Base-by-base conservation (phyloP, 2,888 invertebrate species). In the Axea sp. region DNA sequence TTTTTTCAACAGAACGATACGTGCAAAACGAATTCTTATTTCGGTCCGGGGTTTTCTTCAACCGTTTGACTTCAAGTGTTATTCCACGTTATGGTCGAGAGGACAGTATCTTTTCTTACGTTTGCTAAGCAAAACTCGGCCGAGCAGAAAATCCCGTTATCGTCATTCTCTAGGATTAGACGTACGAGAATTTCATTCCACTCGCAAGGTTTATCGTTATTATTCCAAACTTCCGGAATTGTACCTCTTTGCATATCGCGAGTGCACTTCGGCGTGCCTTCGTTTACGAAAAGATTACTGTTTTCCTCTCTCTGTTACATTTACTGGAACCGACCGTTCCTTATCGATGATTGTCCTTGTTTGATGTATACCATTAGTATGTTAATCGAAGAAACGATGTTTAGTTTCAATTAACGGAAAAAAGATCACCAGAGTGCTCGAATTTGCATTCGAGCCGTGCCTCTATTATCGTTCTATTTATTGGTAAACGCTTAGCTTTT, bases 131-230 rank as follows among this genome's bases (percentile, higher is more conserved):
- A 51, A 53, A 69, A 60, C 24, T 51, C 30, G 31, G 3, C 35
- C 53, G 24, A 37, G 53, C 45, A 11, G 60, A 69, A 69, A 60
- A 60, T 60, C 45, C 53, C 35, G 60, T 71, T 71, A 71, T 71
- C 62, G 55, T 55, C 69, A 39, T 41, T 62, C 8, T 31, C 60
- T 9, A 9, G 45, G 24, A 45, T 35, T 33, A 53, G 60, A 69
- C 31, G 53, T 37, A 62, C 37, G 47, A 53, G 31, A 55, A 71
- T 45, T 71, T 62, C 55, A 62, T 71, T 62, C 60, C 22, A 22
- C 69, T 45, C 24, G 37, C 37, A 15, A 71, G 55, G 55, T 71
- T 69, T 62, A 55, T 71, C 55, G 62, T 62, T 71, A 71, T 71
- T 71, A 55, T 60, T 33, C 55, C 15, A 39, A 62, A 71, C 62